phyloP scores from a whole-genome alignment of 2,113 vertebrate genomes.

The Eptatretus burgeri region DNA sequence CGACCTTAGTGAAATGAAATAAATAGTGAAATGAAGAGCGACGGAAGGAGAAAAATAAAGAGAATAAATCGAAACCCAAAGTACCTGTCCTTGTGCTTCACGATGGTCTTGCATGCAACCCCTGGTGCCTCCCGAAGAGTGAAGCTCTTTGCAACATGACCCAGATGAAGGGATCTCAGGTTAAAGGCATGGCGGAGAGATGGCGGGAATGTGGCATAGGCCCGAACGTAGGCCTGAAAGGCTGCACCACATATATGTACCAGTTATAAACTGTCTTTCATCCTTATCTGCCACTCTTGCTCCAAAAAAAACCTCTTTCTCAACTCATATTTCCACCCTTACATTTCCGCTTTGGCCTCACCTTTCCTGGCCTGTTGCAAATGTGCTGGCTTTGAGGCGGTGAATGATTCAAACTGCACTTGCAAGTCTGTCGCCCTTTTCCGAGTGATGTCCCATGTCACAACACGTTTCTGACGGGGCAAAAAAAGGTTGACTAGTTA shows the following conservation, averaged over 20 bases:
- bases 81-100: too few relatives aligned
- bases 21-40: too few relatives aligned
- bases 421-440: conserved; percentile 55
- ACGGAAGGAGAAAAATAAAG: too few relatives aligned
- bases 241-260: conserved; percentile 19
- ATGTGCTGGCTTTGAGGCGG: conserved; percentile 23
- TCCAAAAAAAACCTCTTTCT: too few relatives aligned
- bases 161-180: conserved; percentile 40
- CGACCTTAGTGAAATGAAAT: too few relatives aligned
- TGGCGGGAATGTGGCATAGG: conserved; percentile 52
- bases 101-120: conserved; percentile 14
- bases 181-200: conserved; percentile 63
- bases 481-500: not conserved
- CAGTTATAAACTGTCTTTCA: not conserved
- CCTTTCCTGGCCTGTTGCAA: conserved; percentile 48
- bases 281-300: too few relatives aligned
- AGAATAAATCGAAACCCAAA: too few relatives aligned
- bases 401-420: conserved; percentile 44
- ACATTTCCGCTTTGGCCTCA: conserved; percentile 13
- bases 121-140: conserved; percentile 57
- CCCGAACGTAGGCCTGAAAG: conserved; percentile 55
- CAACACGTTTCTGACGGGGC: not conserved
- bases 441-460: conserved; percentile 23
- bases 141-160: conserved; percentile 55
- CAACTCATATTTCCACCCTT: too few relatives aligned